phyloP scores from a whole-genome alignment of 37 sponge, comb jelly and placozoan genomes.

The Beroe forskalii region DNA sequence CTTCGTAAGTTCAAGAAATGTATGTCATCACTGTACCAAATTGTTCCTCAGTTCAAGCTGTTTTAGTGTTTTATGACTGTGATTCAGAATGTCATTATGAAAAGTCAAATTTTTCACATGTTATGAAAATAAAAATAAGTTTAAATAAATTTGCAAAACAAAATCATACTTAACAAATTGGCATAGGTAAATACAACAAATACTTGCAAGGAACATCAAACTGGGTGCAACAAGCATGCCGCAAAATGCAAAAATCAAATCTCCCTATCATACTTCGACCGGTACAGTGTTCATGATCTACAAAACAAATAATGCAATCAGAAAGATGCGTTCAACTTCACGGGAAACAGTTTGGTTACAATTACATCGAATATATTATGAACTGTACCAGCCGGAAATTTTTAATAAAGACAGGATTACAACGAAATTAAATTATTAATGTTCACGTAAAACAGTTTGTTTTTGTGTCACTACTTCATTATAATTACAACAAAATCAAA shows the following conservation, averaged over 20 bases:
- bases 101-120: too few relatives aligned
- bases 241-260: slow-evolving; percentile 33
- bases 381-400: neutral
- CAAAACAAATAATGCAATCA: neutral
- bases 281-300: neutral
- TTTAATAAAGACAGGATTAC: too few relatives aligned
- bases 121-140: slow-evolving; percentile 56
- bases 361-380: too few relatives aligned
- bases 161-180: slow-evolving; percentile 66
- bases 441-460: neutral
- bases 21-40: too few relatives aligned
- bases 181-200: slow-evolving; percentile 63
- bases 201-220: slow-evolving; percentile 59
- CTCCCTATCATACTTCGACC: neutral
- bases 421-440: neutral
- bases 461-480: neutral
- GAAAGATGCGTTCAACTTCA: too few relatives aligned
- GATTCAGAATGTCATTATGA: too few relatives aligned
- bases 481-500: neutral
- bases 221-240: slow-evolving; percentile 50
- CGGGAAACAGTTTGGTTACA: too few relatives aligned
- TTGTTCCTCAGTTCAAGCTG: too few relatives aligned
- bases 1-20: too few relatives aligned
- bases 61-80: too few relatives aligned
- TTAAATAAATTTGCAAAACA: slow-evolving; percentile 65